Percentiles rank a stretch among this genome's conserved stretches.
Conservation (phyloP, 1,140 invertebrate species). For the Conus ventricosus region DNA sequence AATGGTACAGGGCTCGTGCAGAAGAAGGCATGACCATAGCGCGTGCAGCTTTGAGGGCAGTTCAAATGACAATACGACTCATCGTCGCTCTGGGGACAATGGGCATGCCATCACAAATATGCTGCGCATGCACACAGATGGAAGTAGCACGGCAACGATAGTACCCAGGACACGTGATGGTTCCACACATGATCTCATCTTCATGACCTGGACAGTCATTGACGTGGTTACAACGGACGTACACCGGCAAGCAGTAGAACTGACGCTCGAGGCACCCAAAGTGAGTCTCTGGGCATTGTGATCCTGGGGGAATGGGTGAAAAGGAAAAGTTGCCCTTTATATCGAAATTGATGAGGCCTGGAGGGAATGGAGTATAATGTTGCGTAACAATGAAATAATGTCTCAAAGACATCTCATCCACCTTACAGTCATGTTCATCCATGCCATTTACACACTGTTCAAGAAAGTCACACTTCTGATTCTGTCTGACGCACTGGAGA, state of each 20-base stretch:
- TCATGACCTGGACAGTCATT: slow-evolving; percentile 20
- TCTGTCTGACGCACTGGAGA: too few species aligned
- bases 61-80: background rate
- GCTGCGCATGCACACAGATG: background rate
- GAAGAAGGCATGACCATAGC: background rate
- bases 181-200: background rate
- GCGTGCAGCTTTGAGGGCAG: slow-evolving; percentile 7
- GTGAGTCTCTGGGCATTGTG: slow-evolving; percentile 3
- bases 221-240: background rate
- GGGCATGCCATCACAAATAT: slow-evolving; percentile 11
- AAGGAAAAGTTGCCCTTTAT: too few species aligned
- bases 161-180: slow-evolving; percentile 7
- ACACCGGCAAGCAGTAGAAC: slow-evolving; percentile 2
- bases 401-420: too few species aligned
- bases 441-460: too few species aligned
- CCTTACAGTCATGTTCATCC: too few species aligned
- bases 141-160: slow-evolving; percentile 7
- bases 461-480: too few species aligned
- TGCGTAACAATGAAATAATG: too few species aligned
- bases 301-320: too few species aligned
- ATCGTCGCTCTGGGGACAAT: slow-evolving; percentile 11
- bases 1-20: background rate
- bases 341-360: too few species aligned
- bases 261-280: background rate
- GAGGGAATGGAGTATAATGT: too few species aligned